Evolutionary conservation across 2,888 invertebrate species (phyloP), one percentile per base, ranked within the genome.

Genomic region (Andrena bicolor): DNA sequence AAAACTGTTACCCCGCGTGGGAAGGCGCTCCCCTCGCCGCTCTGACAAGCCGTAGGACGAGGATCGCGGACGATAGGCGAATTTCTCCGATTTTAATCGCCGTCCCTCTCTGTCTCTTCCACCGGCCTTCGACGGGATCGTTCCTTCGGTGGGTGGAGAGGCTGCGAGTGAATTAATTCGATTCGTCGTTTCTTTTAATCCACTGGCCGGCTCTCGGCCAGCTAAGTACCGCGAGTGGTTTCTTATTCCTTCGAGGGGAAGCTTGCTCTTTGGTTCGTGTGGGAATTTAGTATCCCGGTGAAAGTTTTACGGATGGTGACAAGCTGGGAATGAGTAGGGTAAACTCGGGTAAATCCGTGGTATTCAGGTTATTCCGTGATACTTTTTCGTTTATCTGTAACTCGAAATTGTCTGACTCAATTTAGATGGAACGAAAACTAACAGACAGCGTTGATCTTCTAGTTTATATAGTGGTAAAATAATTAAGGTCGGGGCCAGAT

Each of bases 1-100:
- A 92, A 91, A 92, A 91, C 87, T 88, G 85, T 85, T 88, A 87
- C 86, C 69, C 69, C 82, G 89, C 85, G 88, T 88, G 89, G 89
- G 89, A 88, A 87, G 88, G 63, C 60, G 49, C 35, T 41, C 35
- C 53, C 16, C 48, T 30, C 53, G 61, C 74, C 69, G 77, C 56
- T 51, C 73, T 20, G 58, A 53, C 20, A 60, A 13, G 41, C 41
- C 41, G 41, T 41, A 41, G 13, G 41, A 49, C 51, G 48, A 65
- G 30, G 69, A 78, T 23, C n/a, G 2, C n/a, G 28, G 13, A 16
- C 66, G 68, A 72, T 70, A 49, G 41, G 3, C 49, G 41, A 41
- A 53, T 66, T 70, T 41, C 10, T 56, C 20, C 13, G 30, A 41
- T 63, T 68, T 41, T 60, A 35, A 66, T 80, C 70, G 41, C 3